Evolutionary conservation across 2,797 vertebrate species (phyloP), one percentile per base, ranked within the genome.

Genomic region (Zonotrichia albicollis): DNA sequence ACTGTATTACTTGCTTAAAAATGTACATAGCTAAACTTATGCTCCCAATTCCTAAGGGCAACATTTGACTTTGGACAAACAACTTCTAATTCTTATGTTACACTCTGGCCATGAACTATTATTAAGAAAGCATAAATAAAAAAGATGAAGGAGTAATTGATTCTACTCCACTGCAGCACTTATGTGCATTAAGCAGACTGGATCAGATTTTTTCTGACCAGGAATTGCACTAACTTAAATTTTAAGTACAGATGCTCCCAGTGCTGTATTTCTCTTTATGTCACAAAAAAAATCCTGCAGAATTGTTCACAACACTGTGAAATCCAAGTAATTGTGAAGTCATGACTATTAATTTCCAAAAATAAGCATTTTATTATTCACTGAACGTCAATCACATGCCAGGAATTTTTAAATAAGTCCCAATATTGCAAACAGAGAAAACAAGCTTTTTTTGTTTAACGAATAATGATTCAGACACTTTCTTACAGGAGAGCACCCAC

Each of bases 381-480:
- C 23, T 62, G 32, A 89, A 81, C 36, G 48, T 67, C 92, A 96
- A 88, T 85, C 88, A 94, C 68, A 90, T 68, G 84, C 81, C 86
- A 92, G 61, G 85, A 89, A 77, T 84, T 95, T 95, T 95, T 91
- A 95, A 96, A 18, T 81, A 89, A 83, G 50, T 81, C 80, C 87
- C 80, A 90, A 75, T 91, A 91, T 46, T 96, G 85, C 94, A 94
- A 93, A 93, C 43, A 89, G 65, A 85, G 75, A 93, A 94, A 96
- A 94, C 71, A 92, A 90, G 82, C 48, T 68, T 50, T 57, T 90
- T 92, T 87, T 87, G 91, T 87, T 74, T 78, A 94, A 94, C 0
- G 66, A 93, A 86, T 91, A 94, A 92, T 96, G 94, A 96, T 93
- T 97, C 96, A 95, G 92, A 84, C 91, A 79, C 80, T 94, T 94